Percentiles rank a stretch among this genome's conserved stretches.
Conservation (phyloP, 2,888 invertebrate species). For the Volucella inflata region DNA sequence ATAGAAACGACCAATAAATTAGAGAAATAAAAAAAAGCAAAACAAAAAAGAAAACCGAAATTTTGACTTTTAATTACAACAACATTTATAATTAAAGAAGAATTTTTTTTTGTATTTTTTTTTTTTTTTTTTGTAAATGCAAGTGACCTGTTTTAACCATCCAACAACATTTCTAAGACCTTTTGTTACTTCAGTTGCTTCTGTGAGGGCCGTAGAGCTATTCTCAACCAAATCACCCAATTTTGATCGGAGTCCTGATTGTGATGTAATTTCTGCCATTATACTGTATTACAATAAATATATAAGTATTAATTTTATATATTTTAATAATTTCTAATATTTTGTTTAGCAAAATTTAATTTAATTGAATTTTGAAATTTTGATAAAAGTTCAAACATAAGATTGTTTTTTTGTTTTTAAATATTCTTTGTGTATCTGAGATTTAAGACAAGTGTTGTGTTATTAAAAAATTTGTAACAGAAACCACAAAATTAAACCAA, state of each 20-base stretch:
- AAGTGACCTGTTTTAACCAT: slow-evolving; percentile 90
- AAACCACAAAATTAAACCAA: too few species aligned
- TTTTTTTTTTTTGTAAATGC: slow-evolving; percentile 51
- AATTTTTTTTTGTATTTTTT: too few species aligned
- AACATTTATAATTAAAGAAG: slow-evolving; percentile 47
- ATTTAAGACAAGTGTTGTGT: slow-evolving; percentile 16
- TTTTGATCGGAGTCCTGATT: slow-evolving; percentile 87
- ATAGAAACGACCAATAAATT: not conserved
- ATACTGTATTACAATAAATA: slow-evolving; percentile 74
- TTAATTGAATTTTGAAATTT: not conserved
- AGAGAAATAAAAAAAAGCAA: slow-evolving; percentile 2
- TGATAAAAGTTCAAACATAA: not conserved
- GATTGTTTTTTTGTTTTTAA: not conserved
- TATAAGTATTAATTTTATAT: slow-evolving; percentile 27
- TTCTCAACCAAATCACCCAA: slow-evolving; percentile 90
- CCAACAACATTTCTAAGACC: slow-evolving; percentile 91
- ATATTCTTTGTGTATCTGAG: not conserved
- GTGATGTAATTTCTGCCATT: slow-evolving; percentile 79
- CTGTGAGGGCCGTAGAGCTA: slow-evolving; percentile 87
- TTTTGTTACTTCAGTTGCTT: slow-evolving; percentile 85
- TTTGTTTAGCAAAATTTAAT: not conserved
- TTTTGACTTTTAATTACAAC: slow-evolving; percentile 5
- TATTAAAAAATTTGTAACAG: too few species aligned
- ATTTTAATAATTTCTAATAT: slow-evolving; percentile 1
- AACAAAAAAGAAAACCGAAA: slow-evolving; percentile 18